phyloP scores from a whole-genome alignment of 1,140 invertebrate species.

The Luehdorfia chinensis region DNA sequence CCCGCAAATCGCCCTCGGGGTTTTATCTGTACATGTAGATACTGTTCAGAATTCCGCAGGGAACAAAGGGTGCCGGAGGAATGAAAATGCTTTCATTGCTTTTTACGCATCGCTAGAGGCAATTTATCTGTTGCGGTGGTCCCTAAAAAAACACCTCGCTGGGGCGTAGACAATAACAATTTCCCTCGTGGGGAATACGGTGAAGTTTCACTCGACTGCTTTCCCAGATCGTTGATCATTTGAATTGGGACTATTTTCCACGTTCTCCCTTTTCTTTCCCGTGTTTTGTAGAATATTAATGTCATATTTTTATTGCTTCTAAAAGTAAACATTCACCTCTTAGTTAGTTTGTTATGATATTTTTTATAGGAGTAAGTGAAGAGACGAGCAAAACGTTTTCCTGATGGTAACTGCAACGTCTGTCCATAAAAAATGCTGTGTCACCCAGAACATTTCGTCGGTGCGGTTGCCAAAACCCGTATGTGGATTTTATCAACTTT shows the following conservation, averaged over 20 bases:
- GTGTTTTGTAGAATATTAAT: too few species aligned
- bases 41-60: slow-evolving; percentile 67
- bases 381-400: too few species aligned
- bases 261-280: not conserved
- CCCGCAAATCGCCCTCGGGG: slow-evolving; percentile 33
- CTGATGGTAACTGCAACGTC: too few species aligned
- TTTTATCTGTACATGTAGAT: slow-evolving; percentile 55
- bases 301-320: too few species aligned
- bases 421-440: too few species aligned
- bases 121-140: slow-evolving; percentile 64
- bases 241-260: slow-evolving; percentile 8
- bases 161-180: slow-evolving; percentile 21
- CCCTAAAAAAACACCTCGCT: slow-evolving; percentile 30
- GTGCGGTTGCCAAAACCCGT: too few species aligned
- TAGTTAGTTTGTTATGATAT: too few species aligned
- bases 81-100: slow-evolving; percentile 71
- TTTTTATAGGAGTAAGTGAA: too few species aligned
- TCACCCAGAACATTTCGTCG: too few species aligned
- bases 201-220: slow-evolving; percentile 17
- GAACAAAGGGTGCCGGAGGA: slow-evolving; percentile 55
- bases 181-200: slow-evolving; percentile 15
- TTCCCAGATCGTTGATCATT: slow-evolving; percentile 18
- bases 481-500: too few species aligned
- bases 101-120: slow-evolving; percentile 65
- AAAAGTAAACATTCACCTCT: too few species aligned